Evolutionary conservation across 2,888 invertebrate genomes (phyloP).

Genomic region (Plagiodera versicolora): DNA sequence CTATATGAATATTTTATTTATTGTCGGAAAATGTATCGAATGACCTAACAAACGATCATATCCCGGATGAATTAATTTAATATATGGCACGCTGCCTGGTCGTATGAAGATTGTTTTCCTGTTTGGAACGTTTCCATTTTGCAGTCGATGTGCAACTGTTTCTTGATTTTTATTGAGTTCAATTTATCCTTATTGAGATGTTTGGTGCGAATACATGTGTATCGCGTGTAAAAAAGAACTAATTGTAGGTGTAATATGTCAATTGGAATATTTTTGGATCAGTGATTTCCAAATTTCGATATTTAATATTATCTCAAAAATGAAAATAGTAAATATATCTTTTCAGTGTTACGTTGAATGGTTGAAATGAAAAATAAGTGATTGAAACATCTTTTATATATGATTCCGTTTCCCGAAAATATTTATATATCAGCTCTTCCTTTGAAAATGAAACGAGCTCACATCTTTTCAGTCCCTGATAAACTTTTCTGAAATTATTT

Average conservation of each 20-base stretch:
- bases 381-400: too few species aligned
- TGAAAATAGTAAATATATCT: too few species aligned
- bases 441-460: too few species aligned
- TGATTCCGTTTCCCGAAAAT: too few species aligned
- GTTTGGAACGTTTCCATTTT: slow-evolving; percentile 20
- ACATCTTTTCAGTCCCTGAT: too few species aligned
- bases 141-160: slow-evolving; percentile 6
- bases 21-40: slow-evolving; percentile 26
- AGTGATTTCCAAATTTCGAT: too few species aligned
- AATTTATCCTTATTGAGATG: slow-evolving; percentile 3
- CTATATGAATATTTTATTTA: slow-evolving; percentile 11
- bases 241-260: neutral
- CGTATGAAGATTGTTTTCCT: slow-evolving; percentile 28
- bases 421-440: too few species aligned
- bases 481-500: too few species aligned
- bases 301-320: too few species aligned
- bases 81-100: slow-evolving; percentile 27
- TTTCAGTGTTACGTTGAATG: too few species aligned
- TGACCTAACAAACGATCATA: slow-evolving; percentile 34
- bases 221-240: neutral
- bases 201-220: neutral
- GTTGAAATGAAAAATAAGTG: too few species aligned
- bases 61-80: slow-evolving; percentile 39
- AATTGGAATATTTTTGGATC: neutral
- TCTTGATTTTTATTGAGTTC: slow-evolving; percentile 9